Evolutionary conservation across 2,113 vertebrate genomes (phyloP).

Genomic region (Empidonax alnorum): DNA sequence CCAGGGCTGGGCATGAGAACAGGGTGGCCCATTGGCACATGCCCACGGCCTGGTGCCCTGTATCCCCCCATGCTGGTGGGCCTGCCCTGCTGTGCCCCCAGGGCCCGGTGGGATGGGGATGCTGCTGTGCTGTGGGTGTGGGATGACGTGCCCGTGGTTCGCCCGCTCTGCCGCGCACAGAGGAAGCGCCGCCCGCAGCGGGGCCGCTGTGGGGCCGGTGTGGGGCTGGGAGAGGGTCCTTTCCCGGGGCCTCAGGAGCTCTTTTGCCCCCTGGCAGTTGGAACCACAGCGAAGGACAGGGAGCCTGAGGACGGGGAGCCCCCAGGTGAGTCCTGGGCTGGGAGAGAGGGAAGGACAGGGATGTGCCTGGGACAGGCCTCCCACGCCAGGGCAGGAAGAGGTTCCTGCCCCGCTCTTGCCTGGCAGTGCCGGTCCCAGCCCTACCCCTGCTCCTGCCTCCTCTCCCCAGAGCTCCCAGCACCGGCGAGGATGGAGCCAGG

Average conservation of each 20-base stretch:
- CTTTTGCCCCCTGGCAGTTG: background rate
- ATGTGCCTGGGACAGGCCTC: background rate
- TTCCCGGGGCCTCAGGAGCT: accelerated
- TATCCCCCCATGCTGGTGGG: accelerated
- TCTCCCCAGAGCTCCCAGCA: background rate
- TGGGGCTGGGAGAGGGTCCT: background rate
- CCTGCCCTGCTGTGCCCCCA: accelerated
- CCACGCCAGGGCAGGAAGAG: accelerated
- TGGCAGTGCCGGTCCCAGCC: accelerated
- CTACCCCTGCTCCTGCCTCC: background rate
- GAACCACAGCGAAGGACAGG: accelerated
- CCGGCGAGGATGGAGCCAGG: background rate
- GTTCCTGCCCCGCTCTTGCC: background rate
- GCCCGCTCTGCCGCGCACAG: background rate
- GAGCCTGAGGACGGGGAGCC: background rate
- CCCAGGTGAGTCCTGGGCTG: background rate
- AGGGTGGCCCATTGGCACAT: accelerated
- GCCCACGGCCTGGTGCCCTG: accelerated
- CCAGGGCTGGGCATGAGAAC: background rate
- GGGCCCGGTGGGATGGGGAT: background rate
- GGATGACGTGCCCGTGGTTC: background rate
- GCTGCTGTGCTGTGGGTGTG: accelerated
- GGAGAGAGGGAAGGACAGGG: background rate
- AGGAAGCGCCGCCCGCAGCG: background rate
- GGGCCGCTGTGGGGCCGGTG: background rate